Evolutionary conservation across 1,140 invertebrate species (phyloP).

Genomic region (Babylonia areolata): DNA sequence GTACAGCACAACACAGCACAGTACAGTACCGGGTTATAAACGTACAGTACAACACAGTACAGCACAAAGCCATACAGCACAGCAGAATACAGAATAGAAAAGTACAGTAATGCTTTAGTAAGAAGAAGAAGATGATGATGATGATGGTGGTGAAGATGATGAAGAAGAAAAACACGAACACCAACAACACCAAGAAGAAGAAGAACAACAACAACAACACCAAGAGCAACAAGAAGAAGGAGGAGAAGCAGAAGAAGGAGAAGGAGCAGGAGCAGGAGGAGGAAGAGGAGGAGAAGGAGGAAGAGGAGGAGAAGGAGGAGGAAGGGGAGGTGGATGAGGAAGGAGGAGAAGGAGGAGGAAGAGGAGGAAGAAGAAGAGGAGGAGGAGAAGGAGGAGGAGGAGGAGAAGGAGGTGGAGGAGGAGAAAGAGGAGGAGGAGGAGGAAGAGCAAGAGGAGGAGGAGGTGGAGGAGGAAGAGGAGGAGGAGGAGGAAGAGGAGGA

Average conservation of each 20-base stretch:
- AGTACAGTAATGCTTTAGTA: neutral
- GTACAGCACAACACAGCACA: neutral
- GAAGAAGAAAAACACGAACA: too few relatives aligned
- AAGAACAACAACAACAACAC: too few relatives aligned
- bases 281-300: neutral
- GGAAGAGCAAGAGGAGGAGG: neutral
- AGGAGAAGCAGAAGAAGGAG: too few relatives aligned
- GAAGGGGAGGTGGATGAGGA: too few relatives aligned
- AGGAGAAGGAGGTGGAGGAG: neutral
- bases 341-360: neutral
- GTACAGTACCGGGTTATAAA: too few relatives aligned
- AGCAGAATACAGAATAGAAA: too few relatives aligned
- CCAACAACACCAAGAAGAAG: too few relatives aligned
- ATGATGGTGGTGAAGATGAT: too few relatives aligned
- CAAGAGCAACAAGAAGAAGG: too few relatives aligned
- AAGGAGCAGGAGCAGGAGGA: neutral
- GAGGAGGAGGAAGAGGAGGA: neutral
- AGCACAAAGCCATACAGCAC: too few relatives aligned
- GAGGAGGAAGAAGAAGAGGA: neutral
- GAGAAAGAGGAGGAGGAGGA: neutral
- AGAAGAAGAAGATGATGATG: too few relatives aligned
- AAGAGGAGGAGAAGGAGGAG: neutral
- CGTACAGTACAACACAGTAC: too few relatives aligned
- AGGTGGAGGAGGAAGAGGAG: neutral
- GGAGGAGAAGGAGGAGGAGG: neutral